Base-by-base conservation (phyloP, 2,113 vertebrate species). In the Pandion haliaetus region DNA sequence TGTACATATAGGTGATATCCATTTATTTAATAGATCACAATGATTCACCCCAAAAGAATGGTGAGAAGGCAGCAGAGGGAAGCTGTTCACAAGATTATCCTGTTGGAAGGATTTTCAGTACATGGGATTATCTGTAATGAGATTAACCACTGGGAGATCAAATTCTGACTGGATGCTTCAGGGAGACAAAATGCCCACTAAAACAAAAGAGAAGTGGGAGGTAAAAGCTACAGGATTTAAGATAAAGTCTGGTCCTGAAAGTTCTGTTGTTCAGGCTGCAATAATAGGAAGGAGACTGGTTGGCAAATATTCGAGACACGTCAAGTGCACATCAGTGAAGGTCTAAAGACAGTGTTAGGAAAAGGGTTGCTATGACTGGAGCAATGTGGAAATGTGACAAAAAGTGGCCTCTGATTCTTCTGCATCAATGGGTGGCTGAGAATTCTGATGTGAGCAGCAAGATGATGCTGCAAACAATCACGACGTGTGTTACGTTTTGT, bases 101-200 rank as follows among this genome's bases (percentile, higher is more conserved):
- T 89, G 14, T 87, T 96, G 95, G 91, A 95, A 92, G 58, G 93
- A 93, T 91, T 96, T 97, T 96, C 91, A 80, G 81, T 97, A 95
- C 91, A 91, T 82, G 73, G 93, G 95, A 97, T 97, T 97, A 97
- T 96, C 83, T 95, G 73, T 97, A 97, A 97, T 95, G 88, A 95
- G 97, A 95, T 97, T 97, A 97, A 92, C 91, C 81, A 91, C 95
- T 91, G 66, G 83, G 95, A 95, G 91, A 97, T 91, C 80, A 95
- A 91, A 87, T 95, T 87, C 70, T 97, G 95, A 97, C 95, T 87
- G 77, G 70, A 77, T 96, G 66, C 58, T 95, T 93, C 81, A 87
- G 70, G 38, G 89, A 93, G 66, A 89, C 28, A 94, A 97, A 95
- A 89, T 91, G 38, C 62, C 49, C 89, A 55, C 81, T 97, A 91